Evolutionary conservation across 2,888 invertebrate genomes (phyloP), one percentile per base, ranked within the genome.

Genomic region (Agrochola lychnidis): DNA sequence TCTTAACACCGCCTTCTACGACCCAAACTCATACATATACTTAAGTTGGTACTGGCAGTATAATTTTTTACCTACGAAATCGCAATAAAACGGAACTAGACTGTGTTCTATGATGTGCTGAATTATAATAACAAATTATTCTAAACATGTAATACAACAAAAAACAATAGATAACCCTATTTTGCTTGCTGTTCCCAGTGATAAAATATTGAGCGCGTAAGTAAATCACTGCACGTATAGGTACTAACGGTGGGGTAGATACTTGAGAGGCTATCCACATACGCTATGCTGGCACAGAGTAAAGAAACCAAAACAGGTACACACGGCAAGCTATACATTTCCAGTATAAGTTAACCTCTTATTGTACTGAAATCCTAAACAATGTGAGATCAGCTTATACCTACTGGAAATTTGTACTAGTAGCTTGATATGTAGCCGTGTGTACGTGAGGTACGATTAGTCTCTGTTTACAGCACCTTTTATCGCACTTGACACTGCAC

Each of bases 1-100:
- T 66, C 36, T 74, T 70, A 67, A 67, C n/a, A 61, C 78, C 85
- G 75, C 83, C 85, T 78, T 57, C 85, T 62, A 4, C 68, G 68
- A 62, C 56, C 76, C 48, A 45, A 68, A 61, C 45, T 25, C 45
- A 9, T 36, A 30, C 1, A 16, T 14, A 14, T 9, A n/a, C n/a
- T n/a, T n/a, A 42, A 4, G 4, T n/a, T 12, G 25, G 19, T n/a
- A 1, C 36, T 4, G 36, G 36, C 14, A 14, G n/a, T 48, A 5
- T 45, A 42, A 10, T 4, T 51, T 40, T 14, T 19, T 22, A 53
- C 14, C 4, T 22, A 36, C 16, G 7, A 48, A 10, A 19, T 48
- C 25, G 45, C 25, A 16, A 14, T 36, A 30, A 48, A 70, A 14
- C 14, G 56, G 36, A 30, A 0, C 4, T 25, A 36, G 1, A n/a